Evolutionary conservation across 2,888 invertebrate genomes (phyloP).

Genomic region (Himalopsyche japonica): DNA sequence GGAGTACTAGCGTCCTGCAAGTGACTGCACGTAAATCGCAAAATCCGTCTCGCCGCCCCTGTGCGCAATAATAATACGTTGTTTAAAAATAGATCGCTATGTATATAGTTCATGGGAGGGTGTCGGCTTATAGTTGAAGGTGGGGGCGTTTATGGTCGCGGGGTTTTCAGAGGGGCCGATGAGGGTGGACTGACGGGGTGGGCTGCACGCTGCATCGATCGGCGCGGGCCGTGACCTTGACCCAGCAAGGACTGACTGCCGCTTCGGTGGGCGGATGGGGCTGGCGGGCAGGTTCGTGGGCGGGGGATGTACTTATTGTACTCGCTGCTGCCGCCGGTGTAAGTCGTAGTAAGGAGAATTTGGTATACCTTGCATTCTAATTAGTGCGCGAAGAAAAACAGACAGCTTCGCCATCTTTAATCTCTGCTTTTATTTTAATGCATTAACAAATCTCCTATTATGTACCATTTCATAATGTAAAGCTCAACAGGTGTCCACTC

Average conservation of each 20-base stretch:
- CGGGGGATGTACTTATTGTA: not conserved
- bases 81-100: not conserved
- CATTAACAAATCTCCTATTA: no score
- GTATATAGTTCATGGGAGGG: not conserved
- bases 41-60: not conserved
- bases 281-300: not conserved
- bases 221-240: slow-evolving; percentile 65
- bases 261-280: slow-evolving; percentile 48
- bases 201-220: slow-evolving; percentile 62
- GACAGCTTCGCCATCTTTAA: not conserved
- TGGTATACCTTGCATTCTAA: not conserved
- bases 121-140: not conserved
- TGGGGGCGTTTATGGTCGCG: not conserved
- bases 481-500: no score
- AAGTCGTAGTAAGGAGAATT: not conserved
- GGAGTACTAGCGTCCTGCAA: not conserved
- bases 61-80: not conserved
- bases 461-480: no score
- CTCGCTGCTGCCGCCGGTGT: not conserved
- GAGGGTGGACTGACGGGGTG: slow-evolving; percentile 13
- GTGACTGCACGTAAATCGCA: not conserved
- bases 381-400: not conserved
- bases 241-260: slow-evolving; percentile 59
- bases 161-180: not conserved
- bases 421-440: no score